phyloP scores from a whole-genome alignment of 30 jellyfish, hydroid and myxozoan species.

The Clytia hemisphaerica region DNA sequence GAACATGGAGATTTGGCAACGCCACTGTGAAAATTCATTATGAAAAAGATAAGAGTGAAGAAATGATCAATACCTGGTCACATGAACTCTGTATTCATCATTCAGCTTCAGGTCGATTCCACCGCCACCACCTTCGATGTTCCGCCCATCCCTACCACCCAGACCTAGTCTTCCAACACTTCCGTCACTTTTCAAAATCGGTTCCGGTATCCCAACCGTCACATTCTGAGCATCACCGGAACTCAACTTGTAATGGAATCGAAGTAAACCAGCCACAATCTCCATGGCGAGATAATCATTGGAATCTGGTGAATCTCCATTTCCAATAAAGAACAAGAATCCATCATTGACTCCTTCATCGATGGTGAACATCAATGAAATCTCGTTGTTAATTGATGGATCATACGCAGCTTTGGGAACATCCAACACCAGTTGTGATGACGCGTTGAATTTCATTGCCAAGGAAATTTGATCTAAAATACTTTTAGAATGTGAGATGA shows the following conservation, averaged over 20 bases:
- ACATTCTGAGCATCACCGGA: slow-evolving; percentile 10
- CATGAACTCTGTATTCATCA: too few relatives aligned
- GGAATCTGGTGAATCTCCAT: slow-evolving; percentile 14
- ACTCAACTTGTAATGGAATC: slow-evolving; percentile 26
- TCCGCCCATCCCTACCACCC: too few relatives aligned
- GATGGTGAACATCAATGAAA: slow-evolving; percentile 31
- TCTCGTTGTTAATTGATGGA: slow-evolving; percentile 36
- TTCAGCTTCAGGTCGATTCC: too few relatives aligned
- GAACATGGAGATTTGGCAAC: too few relatives aligned
- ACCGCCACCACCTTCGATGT: too few relatives aligned
- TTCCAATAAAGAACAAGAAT: slow-evolving; percentile 60
- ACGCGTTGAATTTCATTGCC: slow-evolving; percentile 44
- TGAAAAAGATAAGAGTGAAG: too few relatives aligned
- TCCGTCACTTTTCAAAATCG: too few relatives aligned
- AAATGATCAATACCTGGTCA: too few relatives aligned
- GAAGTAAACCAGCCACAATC: slow-evolving; percentile 34
- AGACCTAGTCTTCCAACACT: too few relatives aligned
- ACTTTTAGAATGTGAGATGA: slow-evolving; percentile 69
- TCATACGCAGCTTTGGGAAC: slow-evolving; percentile 53
- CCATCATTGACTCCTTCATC: slow-evolving; percentile 58
- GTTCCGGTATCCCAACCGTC: slow-evolving; percentile 13
- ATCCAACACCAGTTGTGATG: slow-evolving; percentile 36
- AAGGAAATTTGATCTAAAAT: slow-evolving; percentile 58
- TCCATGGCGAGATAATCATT: slow-evolving; percentile 47
- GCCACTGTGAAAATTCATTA: too few relatives aligned